Evolutionary conservation across 2,113 vertebrate genomes (phyloP).

Genomic region (Indri indri): DNA sequence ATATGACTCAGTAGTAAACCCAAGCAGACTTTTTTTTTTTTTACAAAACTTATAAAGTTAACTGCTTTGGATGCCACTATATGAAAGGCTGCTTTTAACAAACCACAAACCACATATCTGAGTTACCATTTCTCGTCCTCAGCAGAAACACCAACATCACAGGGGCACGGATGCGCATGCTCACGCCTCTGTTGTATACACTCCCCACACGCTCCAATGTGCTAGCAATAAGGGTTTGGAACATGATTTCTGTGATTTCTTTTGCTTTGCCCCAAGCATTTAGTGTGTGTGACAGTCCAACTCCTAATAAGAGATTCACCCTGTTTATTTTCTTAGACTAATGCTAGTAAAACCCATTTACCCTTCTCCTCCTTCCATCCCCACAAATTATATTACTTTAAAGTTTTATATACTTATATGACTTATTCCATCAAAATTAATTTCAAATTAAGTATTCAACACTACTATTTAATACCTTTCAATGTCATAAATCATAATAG

Average conservation of each 20-base stretch:
- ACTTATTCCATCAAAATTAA: conserved; percentile 29
- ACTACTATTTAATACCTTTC: neutral
- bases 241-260: neutral
- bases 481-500: neutral
- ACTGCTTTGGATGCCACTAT: neutral
- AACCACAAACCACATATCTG: neutral
- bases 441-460: neutral
- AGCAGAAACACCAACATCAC: neutral
- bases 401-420: neutral
- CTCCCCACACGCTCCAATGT: rapidly evolving
- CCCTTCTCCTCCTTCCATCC: neutral
- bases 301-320: neutral
- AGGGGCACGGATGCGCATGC: rapidly evolving
- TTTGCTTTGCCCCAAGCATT: neutral
- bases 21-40: neutral
- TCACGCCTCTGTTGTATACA: neutral
- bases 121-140: conserved; percentile 8
- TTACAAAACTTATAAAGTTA: neutral
- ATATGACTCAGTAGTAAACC: neutral
- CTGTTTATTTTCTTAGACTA: conserved; percentile 9
- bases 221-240: neutral
- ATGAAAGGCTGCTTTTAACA: conserved; percentile 38
- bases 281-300: neutral
- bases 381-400: neutral
- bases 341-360: conserved; percentile 1